A percentile compares a stretch with the other conserved stretches of the same genome.
These are phyloP conservation scores for Holacanthella duospinosa DNA, from an alignment of 2,888 invertebrate genomes.

Conservation along the genomic window DNA sequence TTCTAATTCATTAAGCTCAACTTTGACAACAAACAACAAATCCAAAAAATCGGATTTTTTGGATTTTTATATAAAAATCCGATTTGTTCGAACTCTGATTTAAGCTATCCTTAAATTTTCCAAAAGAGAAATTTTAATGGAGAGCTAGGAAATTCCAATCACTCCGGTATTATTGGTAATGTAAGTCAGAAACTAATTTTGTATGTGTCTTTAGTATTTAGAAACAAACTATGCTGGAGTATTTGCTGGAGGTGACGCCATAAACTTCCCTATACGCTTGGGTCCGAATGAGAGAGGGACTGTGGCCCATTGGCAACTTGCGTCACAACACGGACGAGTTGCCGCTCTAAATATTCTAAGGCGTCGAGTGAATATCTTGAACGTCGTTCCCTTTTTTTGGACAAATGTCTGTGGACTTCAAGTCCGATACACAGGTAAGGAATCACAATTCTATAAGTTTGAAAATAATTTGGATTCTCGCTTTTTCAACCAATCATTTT, in stretches of 20 bases:
- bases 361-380: no score
- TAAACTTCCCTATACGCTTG: background rate
- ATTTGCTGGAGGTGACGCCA: background rate
- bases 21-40: no score
- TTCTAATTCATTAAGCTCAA: no score
- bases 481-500: background rate
- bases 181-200: background rate
- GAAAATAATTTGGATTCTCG: background rate
- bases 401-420: background rate
- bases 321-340: background rate
- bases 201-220: background rate
- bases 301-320: constrained; percentile 2
- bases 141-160: no score
- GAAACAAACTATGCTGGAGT: background rate
- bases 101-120: no score
- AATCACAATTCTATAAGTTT: background rate
- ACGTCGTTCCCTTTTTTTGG: constrained; percentile 1
- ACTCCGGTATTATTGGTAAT: background rate
- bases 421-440: background rate
- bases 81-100: no score
- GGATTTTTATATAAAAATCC: no score
- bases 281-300: background rate
- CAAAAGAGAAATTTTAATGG: background rate
- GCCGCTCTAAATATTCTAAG: background rate
- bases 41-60: no score